These are phyloP conservation scores for Hypsopygia costalis DNA, from an alignment of 2,888 invertebrate genomes.

Conservation along the genomic window DNA sequence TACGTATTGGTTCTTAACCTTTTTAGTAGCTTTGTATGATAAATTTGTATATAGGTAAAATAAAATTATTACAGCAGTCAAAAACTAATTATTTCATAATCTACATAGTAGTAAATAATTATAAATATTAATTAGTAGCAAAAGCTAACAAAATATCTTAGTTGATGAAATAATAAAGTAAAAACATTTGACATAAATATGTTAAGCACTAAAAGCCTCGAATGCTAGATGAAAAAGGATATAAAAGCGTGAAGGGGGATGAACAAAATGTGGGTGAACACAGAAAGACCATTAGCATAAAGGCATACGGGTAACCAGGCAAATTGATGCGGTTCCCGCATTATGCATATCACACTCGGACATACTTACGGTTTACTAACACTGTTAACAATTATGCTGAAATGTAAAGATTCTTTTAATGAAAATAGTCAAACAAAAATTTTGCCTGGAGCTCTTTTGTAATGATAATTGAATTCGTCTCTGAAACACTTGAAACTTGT, in stretches of 20 bases:
- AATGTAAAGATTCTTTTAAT: background rate
- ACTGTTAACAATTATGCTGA: slow-evolving; percentile 1
- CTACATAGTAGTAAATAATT: no score
- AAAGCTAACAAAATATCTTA: no score
- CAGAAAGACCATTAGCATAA: slow-evolving; percentile 49
- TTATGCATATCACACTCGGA: slow-evolving; percentile 13
- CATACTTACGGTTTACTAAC: slow-evolving; percentile 4
- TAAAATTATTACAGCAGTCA: no score
- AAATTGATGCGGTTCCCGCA: slow-evolving; percentile 14
- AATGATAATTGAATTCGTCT: no score
- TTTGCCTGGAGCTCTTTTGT: no score
- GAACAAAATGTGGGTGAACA: slow-evolving; percentile 39
- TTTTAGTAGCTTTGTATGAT: no score
- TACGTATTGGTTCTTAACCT: no score
- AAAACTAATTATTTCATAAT: no score
- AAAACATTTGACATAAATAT: slow-evolving; percentile 1
- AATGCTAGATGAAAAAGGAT: slow-evolving; percentile 7
- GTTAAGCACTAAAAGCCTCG: slow-evolving; percentile 5
- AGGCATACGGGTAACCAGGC: slow-evolving; percentile 8
- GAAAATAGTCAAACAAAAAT: no score
- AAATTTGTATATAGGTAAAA: no score
- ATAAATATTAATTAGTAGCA: no score
- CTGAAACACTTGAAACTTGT: no score
- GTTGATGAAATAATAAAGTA: background rate
- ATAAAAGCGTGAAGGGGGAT: slow-evolving; percentile 7